These are phyloP conservation scores for Sebastes schlegelii DNA, from an alignment of 2,113 vertebrate genomes.

Conservation along the genomic window DNA sequence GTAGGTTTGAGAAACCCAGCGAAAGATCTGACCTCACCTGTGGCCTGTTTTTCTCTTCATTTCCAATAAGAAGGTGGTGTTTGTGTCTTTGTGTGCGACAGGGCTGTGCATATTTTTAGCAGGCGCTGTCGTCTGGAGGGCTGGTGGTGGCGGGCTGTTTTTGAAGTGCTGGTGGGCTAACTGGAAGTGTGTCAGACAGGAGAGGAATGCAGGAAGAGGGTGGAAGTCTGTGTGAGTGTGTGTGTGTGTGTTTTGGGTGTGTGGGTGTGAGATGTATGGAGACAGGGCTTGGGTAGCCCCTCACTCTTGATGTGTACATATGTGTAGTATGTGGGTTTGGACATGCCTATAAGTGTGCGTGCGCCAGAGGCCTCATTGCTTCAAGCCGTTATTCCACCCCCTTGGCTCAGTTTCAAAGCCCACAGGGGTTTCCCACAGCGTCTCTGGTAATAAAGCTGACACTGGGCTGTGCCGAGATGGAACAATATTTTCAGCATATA, in stretches of 20 bases:
- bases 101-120: constrained; percentile 58
- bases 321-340: constrained; percentile 30
- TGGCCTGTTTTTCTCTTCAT: constrained; percentile 22
- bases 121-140: constrained; percentile 60
- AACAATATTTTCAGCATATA: constrained; percentile 12
- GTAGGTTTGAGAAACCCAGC: neutral
- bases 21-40: constrained; percentile 45
- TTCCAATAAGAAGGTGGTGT: constrained; percentile 29
- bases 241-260: constrained; percentile 37
- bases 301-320: constrained; percentile 39
- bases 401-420: constrained; percentile 49
- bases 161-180: constrained; percentile 78
- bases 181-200: constrained; percentile 83
- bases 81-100: constrained; percentile 46
- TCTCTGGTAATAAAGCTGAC: constrained; percentile 46
- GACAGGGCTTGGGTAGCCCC: constrained; percentile 29
- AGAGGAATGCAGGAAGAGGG: constrained; percentile 78
- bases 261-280: constrained; percentile 36
- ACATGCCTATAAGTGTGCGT: constrained; percentile 12
- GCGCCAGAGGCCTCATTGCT: constrained; percentile 28
- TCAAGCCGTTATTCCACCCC: constrained; percentile 25
- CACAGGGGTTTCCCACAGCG: constrained; percentile 51
- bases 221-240: constrained; percentile 43
- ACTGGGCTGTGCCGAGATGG: neutral
- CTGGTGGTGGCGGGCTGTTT: constrained; percentile 65